phyloP scores from a whole-genome alignment of 2,888 invertebrate genomes.

The Latrodectus hesperus region DNA sequence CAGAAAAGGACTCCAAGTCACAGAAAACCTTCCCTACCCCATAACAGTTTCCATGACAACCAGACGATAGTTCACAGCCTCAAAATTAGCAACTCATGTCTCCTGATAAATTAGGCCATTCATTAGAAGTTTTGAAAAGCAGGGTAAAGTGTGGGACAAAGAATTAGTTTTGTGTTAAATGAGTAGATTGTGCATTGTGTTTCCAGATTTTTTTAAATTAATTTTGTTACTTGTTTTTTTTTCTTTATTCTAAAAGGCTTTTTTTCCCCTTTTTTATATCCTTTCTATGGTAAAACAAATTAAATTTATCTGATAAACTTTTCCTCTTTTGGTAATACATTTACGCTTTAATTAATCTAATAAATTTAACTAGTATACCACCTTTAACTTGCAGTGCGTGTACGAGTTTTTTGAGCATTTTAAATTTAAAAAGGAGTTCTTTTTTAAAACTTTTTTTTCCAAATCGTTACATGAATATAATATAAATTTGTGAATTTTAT shows the following conservation, averaged over 20 bases:
- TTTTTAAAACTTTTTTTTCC: not conserved
- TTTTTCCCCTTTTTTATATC: not conserved
- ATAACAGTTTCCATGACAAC: conserved; percentile 30
- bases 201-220: conserved; percentile 16
- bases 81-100: conserved; percentile 60
- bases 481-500: not conserved
- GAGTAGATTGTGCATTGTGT: conserved; percentile 57
- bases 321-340: conserved; percentile 8
- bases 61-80: conserved; percentile 6
- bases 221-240: conserved; percentile 12
- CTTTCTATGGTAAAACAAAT: not conserved
- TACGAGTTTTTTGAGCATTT: not conserved
- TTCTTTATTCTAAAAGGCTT: not conserved
- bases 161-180: conserved; percentile 58
- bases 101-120: conserved; percentile 60
- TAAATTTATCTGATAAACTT: conserved; percentile 29
- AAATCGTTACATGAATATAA: no score
- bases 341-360: conserved; percentile 33
- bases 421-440: not conserved
- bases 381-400: not conserved
- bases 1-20: not conserved
- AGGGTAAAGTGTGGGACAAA: not conserved
- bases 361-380: conserved; percentile 11
- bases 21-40: conserved; percentile 23
- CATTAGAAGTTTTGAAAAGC: conserved; percentile 49